These are phyloP conservation scores for Steatornis caripensis DNA, from an alignment of 2,113 vertebrate species.

Conservation along the genomic window DNA sequence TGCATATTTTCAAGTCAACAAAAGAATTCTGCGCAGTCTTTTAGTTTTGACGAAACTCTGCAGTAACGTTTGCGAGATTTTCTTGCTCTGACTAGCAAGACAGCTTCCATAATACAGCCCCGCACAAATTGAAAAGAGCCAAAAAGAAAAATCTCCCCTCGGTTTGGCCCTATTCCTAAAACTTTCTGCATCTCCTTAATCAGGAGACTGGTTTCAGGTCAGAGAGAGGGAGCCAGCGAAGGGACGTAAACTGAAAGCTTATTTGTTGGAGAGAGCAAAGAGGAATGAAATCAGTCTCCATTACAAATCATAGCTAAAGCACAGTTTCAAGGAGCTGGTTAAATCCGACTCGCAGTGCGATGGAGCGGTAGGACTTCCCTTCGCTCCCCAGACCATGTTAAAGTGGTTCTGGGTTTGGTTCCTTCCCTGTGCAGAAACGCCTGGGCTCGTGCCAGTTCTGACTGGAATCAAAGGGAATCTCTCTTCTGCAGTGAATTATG, in stretches of 20 bases:
- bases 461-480: conserved; percentile 46
- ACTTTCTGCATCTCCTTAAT: background rate
- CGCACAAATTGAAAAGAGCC: background rate
- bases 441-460: background rate
- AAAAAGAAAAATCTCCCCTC: background rate
- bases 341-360: background rate
- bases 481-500: conserved; percentile 36
- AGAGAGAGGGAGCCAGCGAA: background rate
- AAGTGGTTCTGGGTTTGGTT: conserved; percentile 8
- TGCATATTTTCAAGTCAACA: background rate
- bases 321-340: background rate
- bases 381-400: background rate
- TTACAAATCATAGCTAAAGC: background rate
- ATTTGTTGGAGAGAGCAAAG: background rate
- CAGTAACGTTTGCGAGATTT: background rate
- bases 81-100: background rate
- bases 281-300: background rate
- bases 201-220: background rate
- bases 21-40: background rate
- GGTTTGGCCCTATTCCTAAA: background rate
- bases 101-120: background rate
- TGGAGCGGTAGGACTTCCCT: background rate
- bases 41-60: background rate
- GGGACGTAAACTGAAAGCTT: background rate
- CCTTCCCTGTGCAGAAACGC: background rate